Evolutionary conservation across 2,888 invertebrate genomes (phyloP), one percentile per base, ranked within the genome.

Genomic region (Drosophila sordidula): DNA sequence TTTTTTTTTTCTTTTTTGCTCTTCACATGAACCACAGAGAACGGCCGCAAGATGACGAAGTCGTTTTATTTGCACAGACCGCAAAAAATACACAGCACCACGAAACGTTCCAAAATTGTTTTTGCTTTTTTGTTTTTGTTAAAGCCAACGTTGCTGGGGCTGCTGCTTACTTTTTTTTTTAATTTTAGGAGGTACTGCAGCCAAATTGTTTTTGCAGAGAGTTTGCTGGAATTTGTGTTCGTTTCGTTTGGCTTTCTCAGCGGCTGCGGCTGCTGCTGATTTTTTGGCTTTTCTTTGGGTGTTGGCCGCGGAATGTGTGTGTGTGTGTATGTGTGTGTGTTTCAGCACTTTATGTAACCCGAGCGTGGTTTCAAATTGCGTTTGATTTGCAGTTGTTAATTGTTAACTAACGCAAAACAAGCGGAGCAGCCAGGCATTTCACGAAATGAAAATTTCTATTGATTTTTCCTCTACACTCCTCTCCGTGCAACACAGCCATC

Each of bases 371-470:
- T 50, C 18, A 47, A 66, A 68, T 77, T 64, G 49, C 46, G 51
- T 63, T 63, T 51, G 52, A 77, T 61, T 61, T 59, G 56, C 56
- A 62, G 56, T 70, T 75, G 73, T 80, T 80, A 71, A 66, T 49
- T 75, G 67, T 79, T 70, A 79, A 82, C 77, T 77, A 80, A 83
- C 83, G 65, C 86, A 76, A 85, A 85, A 79, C 75, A 78, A 62
- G 61, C 87, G 65, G 77, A 78, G 80, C 87, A 80, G 50, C 56
- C 70, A 78, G 62, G 80, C 78, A 71, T 73, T 74, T 70, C 80
- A 86, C 89, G 62, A 74, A 75, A 87, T 78, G 91, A 90, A 91
- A 90, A 90, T 86, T 90, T 90, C 89, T 91, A 90, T 91, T 91
- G 90, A 90, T 90, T 90, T 91, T 90, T 90, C 82, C 79, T 82